Base-by-base conservation (phyloP, 2,888 invertebrate genomes). In the Julus scandinavius region DNA sequence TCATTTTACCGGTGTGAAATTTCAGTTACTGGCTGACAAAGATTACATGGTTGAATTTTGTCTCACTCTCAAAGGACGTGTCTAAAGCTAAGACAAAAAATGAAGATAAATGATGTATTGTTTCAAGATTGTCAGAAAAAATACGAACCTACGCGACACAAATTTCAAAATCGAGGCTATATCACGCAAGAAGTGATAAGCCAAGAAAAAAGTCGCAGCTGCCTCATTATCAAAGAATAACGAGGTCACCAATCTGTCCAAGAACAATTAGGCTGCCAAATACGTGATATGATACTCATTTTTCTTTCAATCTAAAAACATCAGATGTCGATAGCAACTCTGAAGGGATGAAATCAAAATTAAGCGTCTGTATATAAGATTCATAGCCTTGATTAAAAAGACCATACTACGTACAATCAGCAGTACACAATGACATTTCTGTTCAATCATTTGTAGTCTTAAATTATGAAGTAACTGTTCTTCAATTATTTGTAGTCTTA, bases 31-130 rank as follows among this genome's bases (percentile, higher is more conserved):
- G 72, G 29, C 11, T 72, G 72, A 72, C 29, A 72, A 72, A 29
- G 72, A 72, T 72, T 29, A 29, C 72, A 72, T 29, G 72, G 11
- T 72, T 72, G 72, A 29, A 29, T 7, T 72, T 72, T 72, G 38
- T 54, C 9, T 7, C 72, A 1, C 29, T n/a, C 29, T n/a, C 72
- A 72, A 72, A 29, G 72, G 72, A 29, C 72, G 29, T 29, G 29
- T 72, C 72, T 9, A 29, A 72, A 29, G 29, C 29, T 6, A 29
- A 29, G 72, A n/a, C 29, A 72, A 29, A 54, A 72, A 72, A 72
- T 29, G 72, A 72, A 72, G 72, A 72, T 72, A 72, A 72, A 72
- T 72, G 72, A 72, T 9, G 72, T 7, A 29, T 72, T 72, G 72
- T 72, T 72, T 72, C 29, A 29, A 29, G 11, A 29, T 6, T 72